Conservation (phyloP, 37 sponge, comb jelly and placozoan species). For the Lycopodina hypogea region DNA sequence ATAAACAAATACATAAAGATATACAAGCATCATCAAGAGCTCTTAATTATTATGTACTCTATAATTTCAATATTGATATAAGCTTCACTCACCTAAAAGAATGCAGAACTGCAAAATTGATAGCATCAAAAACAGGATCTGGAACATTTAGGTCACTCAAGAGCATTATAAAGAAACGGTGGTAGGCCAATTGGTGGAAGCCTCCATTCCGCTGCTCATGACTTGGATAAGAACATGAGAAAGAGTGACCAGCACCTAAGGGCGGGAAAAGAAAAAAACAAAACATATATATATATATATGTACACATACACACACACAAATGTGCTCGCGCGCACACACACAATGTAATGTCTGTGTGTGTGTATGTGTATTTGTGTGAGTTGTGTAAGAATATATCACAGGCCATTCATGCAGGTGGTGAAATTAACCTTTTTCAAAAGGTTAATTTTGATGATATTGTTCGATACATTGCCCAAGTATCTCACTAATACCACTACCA, state of each 20-base stretch:
- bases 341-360: not conserved
- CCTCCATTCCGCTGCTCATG: constrained; percentile 81
- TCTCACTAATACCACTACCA: constrained; percentile 91
- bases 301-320: too few species aligned
- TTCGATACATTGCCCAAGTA: constrained; percentile 86
- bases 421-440: constrained; percentile 81
- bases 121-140: constrained; percentile 91
- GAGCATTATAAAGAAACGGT: constrained; percentile 96
- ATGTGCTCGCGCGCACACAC: not conserved
- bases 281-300: too few species aligned
- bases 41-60: too few species aligned
- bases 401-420: not conserved
- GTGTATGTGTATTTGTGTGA: not conserved
- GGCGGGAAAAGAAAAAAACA: too few species aligned
- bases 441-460: constrained; percentile 83
- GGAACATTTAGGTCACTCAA: constrained; percentile 88
- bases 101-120: constrained; percentile 80
- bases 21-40: too few species aligned
- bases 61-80: too few species aligned
- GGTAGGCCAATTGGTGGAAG: constrained; percentile 97
- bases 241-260: constrained; percentile 65
- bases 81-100: constrained; percentile 73
- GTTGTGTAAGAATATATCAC: not conserved
- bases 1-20: not conserved
- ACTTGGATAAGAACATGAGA: constrained; percentile 85